Base-by-base conservation (phyloP, 2,888 invertebrate genomes). In the Sphinx pinastri region DNA sequence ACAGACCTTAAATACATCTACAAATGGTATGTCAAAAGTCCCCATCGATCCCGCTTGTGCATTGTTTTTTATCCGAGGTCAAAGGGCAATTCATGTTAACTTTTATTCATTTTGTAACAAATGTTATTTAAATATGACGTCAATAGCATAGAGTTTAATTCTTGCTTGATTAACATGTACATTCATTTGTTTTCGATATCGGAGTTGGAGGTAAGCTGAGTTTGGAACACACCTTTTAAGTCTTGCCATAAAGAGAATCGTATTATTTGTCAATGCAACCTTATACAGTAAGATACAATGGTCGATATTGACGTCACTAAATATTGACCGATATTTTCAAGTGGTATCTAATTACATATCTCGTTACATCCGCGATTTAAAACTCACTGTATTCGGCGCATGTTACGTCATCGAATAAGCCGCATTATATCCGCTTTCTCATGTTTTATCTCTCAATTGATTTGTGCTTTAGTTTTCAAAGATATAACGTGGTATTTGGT, bases 281-380 rank as follows among this genome's bases (percentile, higher is more conserved):
- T 71, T 80, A 74, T 75, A 68, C 72, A 72, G 71, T 60, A 72
- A 60, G 69, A 70, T 75, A 78, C 78, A 79, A 81, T 80, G 73
- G 72, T 74, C 69, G 68, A 58, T 51, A 70, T 57, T 73, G 73
- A 81, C 80, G 82, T 84, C 79, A 81, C 75, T 70, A 72, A 70
- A 72, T 73, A 72, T 73, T 80, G 74, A 74, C 71, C 71, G 71
- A 75, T 73, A 75, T 76, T 72, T 70, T 67, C 47, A 55, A 31
- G 45, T 59, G 0, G 16, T 31, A 51, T 45, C n/a, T 52, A 67
- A 58, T 67, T 66, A 67, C 58, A 58, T 57, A 49, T 66, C 31
- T 70, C 12, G n/a, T 69, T 25, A 66, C 57, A 67, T 70, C 47
- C 66, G 57, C 14, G 25, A 63, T 47, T 13, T 55, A 19, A 54